Percentiles rank a stretch among this genome's conserved stretches.
Evolutionary conservation across 1,140 invertebrate genomes (phyloP).

Genomic region (Drosophila lacertosa): DNA sequence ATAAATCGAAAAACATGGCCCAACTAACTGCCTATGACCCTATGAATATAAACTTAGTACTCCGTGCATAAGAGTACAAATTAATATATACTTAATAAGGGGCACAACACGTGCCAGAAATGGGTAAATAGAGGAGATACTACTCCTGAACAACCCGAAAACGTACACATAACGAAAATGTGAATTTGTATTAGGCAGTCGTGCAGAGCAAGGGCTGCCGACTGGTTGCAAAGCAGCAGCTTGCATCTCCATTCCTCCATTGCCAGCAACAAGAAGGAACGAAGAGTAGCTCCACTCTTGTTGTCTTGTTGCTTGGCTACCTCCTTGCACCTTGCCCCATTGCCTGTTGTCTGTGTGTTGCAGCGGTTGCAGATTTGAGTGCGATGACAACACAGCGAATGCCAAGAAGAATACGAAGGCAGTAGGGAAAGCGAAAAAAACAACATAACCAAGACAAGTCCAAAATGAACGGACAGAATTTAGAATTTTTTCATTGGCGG

Average conservation of each 20-base stretch:
- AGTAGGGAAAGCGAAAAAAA: conserved; percentile 48
- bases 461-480: not conserved
- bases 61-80: not conserved
- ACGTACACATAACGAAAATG: conserved; percentile 19
- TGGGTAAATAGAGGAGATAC: not conserved
- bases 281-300: conserved; percentile 3
- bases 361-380: conserved; percentile 69
- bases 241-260: conserved; percentile 3
- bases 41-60: too few relatives aligned
- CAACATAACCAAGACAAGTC: conserved; percentile 28
- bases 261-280: conserved; percentile 5
- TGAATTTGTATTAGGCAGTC: conserved; percentile 24
- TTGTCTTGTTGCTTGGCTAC: not conserved
- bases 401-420: conserved; percentile 58
- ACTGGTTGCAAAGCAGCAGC: conserved; percentile 44
- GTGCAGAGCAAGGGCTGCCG: conserved; percentile 27
- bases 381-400: conserved; percentile 48
- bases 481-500: not conserved
- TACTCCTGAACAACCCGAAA: conserved; percentile 1
- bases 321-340: not conserved
- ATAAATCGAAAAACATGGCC: not conserved
- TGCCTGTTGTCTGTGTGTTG: conserved; percentile 23
- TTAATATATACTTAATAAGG: not conserved
- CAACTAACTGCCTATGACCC: not conserved
- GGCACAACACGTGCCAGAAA: conserved; percentile 32